phyloP scores from a whole-genome alignment of 2,888 invertebrate species.

The Rotaria magnacalcarata region DNA sequence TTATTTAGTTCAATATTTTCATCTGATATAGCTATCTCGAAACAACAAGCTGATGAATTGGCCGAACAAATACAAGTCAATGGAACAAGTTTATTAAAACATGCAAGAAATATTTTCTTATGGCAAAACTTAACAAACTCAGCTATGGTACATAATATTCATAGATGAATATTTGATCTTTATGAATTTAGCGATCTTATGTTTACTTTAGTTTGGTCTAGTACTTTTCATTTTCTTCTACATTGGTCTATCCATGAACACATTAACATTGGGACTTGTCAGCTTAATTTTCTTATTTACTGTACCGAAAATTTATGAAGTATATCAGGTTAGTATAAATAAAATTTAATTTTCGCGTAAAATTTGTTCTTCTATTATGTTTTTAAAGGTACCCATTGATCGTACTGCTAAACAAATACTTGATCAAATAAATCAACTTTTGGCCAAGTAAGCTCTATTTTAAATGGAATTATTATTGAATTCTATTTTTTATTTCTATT shows the following conservation, averaged over 20 bases:
- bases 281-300: conserved; percentile 19
- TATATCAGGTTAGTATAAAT: neutral
- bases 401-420: neutral
- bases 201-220: neutral
- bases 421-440: conserved; percentile 9
- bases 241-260: neutral
- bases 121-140: conserved; percentile 8
- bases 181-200: neutral
- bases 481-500: neutral
- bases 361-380: too few relatives aligned
- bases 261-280: neutral
- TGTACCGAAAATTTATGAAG: conserved; percentile 34
- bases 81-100: neutral
- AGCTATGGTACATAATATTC: neutral
- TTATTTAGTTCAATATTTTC: neutral
- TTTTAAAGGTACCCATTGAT: conserved; percentile 13
- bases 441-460: neutral
- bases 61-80: neutral
- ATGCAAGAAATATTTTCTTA: conserved; percentile 5
- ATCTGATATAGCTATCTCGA: neutral
- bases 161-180: neutral
- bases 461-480: neutral
- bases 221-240: neutral
- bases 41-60: neutral
- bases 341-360: neutral